Evolutionary conservation across 2,113 vertebrate species (phyloP).

Genomic region (Ammospiza nelsoni): DNA sequence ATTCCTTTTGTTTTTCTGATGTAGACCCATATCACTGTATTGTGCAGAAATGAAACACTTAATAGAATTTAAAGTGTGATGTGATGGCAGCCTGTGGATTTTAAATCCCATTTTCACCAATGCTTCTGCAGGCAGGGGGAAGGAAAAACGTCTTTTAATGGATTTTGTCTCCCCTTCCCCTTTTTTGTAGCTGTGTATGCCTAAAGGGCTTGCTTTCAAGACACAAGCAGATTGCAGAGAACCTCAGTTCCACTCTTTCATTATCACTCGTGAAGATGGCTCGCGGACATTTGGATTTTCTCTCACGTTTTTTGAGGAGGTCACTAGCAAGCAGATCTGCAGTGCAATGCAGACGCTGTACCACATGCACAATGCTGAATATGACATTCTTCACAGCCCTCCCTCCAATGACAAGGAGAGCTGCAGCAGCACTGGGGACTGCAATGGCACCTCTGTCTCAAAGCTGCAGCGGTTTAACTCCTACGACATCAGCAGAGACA

Average conservation of each 20-base stretch:
- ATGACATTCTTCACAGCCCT: slow-evolving; percentile 87
- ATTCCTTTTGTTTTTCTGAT: not conserved
- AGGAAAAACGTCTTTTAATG: not conserved
- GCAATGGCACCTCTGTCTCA: slow-evolving; percentile 84
- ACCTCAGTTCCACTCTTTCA: slow-evolving; percentile 96
- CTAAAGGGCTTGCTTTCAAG: slow-evolving; percentile 96
- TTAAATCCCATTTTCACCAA: not conserved
- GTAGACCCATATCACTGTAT: not conserved
- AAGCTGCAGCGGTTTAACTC: slow-evolving; percentile 97
- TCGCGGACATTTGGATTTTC: slow-evolving; percentile 97
- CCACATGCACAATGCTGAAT: slow-evolving; percentile 99
- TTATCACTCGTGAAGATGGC: slow-evolving; percentile 98
- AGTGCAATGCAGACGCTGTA: slow-evolving; percentile 99
- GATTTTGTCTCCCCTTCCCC: not conserved
- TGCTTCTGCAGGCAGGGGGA: not conserved
- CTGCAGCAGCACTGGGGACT: slow-evolving; percentile 77
- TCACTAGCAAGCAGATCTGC: slow-evolving; percentile 99
- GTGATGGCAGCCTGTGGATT: not conserved
- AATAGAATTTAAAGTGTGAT: not conserved
- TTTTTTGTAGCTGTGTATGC: slow-evolving; percentile 93
- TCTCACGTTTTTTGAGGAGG: slow-evolving; percentile 98
- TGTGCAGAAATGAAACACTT: not conserved
- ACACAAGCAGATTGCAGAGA: slow-evolving; percentile 91
- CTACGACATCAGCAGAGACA: slow-evolving; percentile 97
- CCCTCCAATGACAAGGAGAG: slow-evolving; percentile 72